phyloP scores from a whole-genome alignment of 1,140 invertebrate genomes.

The Oppia nitens region DNA sequence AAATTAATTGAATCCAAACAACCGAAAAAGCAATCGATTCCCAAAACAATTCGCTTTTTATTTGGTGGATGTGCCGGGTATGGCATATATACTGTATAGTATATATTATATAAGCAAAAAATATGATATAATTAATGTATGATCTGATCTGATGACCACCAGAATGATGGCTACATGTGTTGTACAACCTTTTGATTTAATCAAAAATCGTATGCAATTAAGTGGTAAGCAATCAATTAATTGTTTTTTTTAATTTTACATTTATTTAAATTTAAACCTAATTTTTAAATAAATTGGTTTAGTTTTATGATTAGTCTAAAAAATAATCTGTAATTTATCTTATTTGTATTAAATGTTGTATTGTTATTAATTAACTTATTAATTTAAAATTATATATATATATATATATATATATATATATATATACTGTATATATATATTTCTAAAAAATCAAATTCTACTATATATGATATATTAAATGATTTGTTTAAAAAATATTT shows the following conservation, averaged over 20 bases:
- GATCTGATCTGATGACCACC: slow-evolving; percentile 17
- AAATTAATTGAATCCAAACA: no score
- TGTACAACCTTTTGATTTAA: slow-evolving; percentile 91
- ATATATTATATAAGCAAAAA: background rate
- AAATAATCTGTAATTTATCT: no score
- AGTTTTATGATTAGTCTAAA: background rate
- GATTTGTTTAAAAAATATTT: no score
- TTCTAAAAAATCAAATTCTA: no score
- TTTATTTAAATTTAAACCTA: no score
- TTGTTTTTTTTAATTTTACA: no score
- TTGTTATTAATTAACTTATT: no score
- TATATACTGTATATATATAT: no score
- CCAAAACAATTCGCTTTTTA: slow-evolving; percentile 25
- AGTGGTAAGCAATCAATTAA: slow-evolving; percentile 43
- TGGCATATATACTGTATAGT: background rate
- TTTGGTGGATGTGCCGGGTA: slow-evolving; percentile 27
- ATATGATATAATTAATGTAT: background rate
- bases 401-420: no score
- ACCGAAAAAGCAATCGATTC: slow-evolving; percentile 21
- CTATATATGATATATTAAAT: no score
- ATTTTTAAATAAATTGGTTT: background rate
- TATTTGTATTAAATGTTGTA: no score
- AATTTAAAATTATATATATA: no score
- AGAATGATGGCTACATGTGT: slow-evolving; percentile 92
- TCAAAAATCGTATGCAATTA: slow-evolving; percentile 98